Evolutionary conservation across 2,113 vertebrate species (phyloP).

Genomic region (Cisticola juncidis): DNA sequence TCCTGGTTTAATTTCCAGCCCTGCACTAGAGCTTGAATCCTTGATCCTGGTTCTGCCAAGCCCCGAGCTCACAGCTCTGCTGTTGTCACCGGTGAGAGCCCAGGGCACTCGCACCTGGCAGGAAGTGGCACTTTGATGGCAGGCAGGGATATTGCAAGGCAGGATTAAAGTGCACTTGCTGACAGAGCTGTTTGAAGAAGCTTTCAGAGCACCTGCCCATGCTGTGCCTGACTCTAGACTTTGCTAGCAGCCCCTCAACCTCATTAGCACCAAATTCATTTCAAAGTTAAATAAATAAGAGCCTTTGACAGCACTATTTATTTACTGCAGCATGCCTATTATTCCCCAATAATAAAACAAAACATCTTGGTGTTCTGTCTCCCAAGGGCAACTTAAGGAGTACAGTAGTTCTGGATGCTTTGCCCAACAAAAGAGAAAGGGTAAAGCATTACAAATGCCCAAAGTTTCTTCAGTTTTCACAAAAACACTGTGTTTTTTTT

Average conservation of each 20-base stretch:
- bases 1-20: not conserved
- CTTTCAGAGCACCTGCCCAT: constrained; percentile 49
- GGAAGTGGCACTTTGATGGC: constrained; percentile 38
- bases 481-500: not conserved
- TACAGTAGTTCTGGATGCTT: not conserved
- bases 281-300: constrained; percentile 36
- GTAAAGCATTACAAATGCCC: not conserved
- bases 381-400: not conserved
- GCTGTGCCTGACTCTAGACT: constrained; percentile 18
- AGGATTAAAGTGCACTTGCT: constrained; percentile 54
- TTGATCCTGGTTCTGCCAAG: constrained; percentile 11
- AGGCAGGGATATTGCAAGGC: constrained; percentile 24
- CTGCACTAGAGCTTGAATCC: not conserved
- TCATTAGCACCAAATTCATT: constrained; percentile 33
- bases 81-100: not conserved
- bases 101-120: constrained; percentile 50
- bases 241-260: constrained; percentile 23
- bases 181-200: constrained; percentile 47
- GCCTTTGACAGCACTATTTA: not conserved
- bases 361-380: not conserved
- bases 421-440: not conserved
- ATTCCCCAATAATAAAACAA: not conserved
- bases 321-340: not conserved
- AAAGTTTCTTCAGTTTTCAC: not conserved
- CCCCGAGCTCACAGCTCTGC: not conserved